phyloP scores from a whole-genome alignment of 2,888 invertebrate species.

The Nemotelus nigrinus region DNA sequence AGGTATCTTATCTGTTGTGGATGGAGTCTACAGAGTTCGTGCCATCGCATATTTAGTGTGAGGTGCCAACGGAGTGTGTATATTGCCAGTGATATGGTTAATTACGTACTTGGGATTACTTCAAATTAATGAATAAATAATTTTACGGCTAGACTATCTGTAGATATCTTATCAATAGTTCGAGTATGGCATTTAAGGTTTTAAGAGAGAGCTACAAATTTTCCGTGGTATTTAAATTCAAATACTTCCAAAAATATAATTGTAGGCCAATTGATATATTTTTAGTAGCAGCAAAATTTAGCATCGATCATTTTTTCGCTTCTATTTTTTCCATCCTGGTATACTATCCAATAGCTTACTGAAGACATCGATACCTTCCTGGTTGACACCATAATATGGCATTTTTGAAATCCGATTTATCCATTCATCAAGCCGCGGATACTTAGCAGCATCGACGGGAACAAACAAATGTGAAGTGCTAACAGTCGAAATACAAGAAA shows the following conservation, averaged over 20 bases:
- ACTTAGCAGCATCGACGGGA: constrained; percentile 46
- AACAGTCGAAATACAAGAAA: constrained; percentile 46
- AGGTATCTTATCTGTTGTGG: not conserved
- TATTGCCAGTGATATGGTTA: no score
- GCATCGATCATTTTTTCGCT: not conserved
- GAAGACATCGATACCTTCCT: not conserved
- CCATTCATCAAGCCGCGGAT: constrained; percentile 48
- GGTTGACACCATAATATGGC: constrained; percentile 46
- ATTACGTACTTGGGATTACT: no score
- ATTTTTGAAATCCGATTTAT: constrained; percentile 51
- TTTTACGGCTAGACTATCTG: no score
- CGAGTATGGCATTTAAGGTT: no score
- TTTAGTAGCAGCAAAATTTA: no score
- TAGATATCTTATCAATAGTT: no score
- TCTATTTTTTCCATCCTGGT: not conserved
- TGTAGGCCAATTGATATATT: no score
- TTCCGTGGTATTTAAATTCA: no score
- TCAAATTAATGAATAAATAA: no score
- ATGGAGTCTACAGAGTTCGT: not conserved
- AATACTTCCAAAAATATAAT: no score
- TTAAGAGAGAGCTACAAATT: no score
- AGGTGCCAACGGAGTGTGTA: no score
- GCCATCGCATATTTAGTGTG: not conserved
- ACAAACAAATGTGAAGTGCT: constrained; percentile 45
- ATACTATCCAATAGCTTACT: not conserved